Evolutionary conservation across 2,797 vertebrate species (phyloP).

Genomic region (Perodicticus potto): DNA sequence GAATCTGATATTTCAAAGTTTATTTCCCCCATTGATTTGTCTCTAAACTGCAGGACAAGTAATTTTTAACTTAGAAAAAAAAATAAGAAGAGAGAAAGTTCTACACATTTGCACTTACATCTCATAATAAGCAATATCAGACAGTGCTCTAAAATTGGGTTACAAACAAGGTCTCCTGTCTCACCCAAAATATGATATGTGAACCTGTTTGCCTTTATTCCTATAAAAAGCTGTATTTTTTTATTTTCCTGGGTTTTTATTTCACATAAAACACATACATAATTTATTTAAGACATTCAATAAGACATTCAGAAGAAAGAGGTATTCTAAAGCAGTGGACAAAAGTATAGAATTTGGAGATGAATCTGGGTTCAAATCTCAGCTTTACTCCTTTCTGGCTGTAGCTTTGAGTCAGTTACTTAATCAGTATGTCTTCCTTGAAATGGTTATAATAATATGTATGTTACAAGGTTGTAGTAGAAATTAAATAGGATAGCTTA

Average conservation of each 20-base stretch:
- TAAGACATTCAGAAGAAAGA: slow-evolving; percentile 27
- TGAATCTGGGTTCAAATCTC: slow-evolving; percentile 12
- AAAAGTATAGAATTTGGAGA: neutral
- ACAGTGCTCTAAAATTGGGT: neutral
- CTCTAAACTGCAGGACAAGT: slow-evolving; percentile 48
- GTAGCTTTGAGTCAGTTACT: neutral
- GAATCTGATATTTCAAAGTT: slow-evolving; percentile 46
- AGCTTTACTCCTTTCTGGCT: neutral
- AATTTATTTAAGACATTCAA: slow-evolving; percentile 1
- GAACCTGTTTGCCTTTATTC: neutral
- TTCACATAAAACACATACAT: neutral
- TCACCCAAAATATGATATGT: neutral
- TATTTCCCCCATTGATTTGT: slow-evolving; percentile 40
- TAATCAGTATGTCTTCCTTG: neutral
- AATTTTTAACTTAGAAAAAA: slow-evolving; percentile 58
- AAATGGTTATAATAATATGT: neutral
- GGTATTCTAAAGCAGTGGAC: neutral
- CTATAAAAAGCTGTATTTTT: neutral
- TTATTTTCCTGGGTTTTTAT: slow-evolving; percentile 23
- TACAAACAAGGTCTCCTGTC: slow-evolving; percentile 14
- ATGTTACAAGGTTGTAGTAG: neutral
- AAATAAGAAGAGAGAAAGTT: neutral
- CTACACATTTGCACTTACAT: neutral
- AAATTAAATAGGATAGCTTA: neutral
- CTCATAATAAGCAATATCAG: neutral